These are phyloP conservation scores for Acanthurus leucopareius DNA, from an alignment of 2,797 vertebrate genomes.

Conservation along the genomic window DNA sequence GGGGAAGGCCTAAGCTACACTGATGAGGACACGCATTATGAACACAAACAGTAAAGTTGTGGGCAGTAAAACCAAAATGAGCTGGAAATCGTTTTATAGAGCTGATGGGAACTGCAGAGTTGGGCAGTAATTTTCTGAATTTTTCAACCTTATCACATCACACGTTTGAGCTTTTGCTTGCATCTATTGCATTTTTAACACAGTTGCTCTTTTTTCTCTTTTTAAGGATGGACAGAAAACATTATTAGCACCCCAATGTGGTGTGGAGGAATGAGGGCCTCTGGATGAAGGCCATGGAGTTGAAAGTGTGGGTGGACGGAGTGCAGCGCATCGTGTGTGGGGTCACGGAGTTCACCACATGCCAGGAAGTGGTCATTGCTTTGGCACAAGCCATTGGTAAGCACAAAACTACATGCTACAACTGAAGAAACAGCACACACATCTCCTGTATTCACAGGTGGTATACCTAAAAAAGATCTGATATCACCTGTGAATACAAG, in stretches of 20 bases:
- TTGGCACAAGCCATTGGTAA: constrained; percentile 93
- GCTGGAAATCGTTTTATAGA: too few relatives aligned
- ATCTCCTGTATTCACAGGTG: not conserved
- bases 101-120: too few relatives aligned
- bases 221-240: constrained; percentile 56
- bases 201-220: not conserved
- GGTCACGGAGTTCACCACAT: constrained; percentile 97
- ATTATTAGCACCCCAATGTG: constrained; percentile 51
- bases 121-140: too few relatives aligned
- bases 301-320: constrained; percentile 99
- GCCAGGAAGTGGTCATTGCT: constrained; percentile 98
- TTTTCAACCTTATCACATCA: not conserved
- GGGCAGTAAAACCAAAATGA: too few relatives aligned
- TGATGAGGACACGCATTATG: too few relatives aligned
- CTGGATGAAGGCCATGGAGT: constrained; percentile 92
- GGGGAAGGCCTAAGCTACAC: too few relatives aligned
- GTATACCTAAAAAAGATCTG: not conserved
- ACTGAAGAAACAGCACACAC: not conserved
- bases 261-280: constrained; percentile 79
- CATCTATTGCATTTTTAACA: not conserved
- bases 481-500: not conserved
- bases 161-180: not conserved
- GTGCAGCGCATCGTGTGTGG: constrained; percentile 98
- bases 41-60: too few relatives aligned
- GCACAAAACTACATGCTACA: constrained; percentile 82